Conservation (phyloP, 2,113 vertebrate genomes). For the Xiphorhynchus elegans region DNA sequence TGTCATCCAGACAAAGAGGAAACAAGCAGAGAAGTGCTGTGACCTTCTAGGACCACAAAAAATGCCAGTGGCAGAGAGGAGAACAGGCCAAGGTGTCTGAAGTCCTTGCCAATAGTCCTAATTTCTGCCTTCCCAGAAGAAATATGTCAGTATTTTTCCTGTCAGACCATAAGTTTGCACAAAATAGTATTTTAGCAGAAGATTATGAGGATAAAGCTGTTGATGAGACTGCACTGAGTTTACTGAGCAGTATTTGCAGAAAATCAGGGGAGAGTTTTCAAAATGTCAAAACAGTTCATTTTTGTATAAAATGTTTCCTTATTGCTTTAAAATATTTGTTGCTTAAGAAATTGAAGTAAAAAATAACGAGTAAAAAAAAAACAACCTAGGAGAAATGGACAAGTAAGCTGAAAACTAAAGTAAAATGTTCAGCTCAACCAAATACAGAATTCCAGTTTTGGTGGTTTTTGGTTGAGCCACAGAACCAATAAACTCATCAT, state of each 20-base stretch:
- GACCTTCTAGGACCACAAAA: not conserved
- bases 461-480: not conserved
- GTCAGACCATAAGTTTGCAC: not conserved
- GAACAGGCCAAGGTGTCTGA: not conserved
- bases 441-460: not conserved
- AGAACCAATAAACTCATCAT: not conserved
- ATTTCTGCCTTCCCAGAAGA: not conserved
- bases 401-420: not conserved
- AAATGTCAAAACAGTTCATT: constrained; percentile 32
- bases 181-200: not conserved
- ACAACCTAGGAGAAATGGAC: not conserved
- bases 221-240: not conserved
- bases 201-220: constrained; percentile 13
- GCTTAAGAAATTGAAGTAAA: not conserved
- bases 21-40: not conserved
- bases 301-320: not conserved
- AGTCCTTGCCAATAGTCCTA: not conserved
- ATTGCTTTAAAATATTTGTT: not conserved
- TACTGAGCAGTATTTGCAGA: constrained; percentile 1
- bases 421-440: not conserved
- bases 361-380: not conserved
- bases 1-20: not conserved
- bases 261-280: constrained; percentile 15
- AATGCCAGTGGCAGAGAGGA: not conserved
- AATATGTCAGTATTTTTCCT: not conserved